Evolutionary conservation across 2,888 invertebrate genomes (phyloP).

Genomic region (Heliconius ethilla): DNA sequence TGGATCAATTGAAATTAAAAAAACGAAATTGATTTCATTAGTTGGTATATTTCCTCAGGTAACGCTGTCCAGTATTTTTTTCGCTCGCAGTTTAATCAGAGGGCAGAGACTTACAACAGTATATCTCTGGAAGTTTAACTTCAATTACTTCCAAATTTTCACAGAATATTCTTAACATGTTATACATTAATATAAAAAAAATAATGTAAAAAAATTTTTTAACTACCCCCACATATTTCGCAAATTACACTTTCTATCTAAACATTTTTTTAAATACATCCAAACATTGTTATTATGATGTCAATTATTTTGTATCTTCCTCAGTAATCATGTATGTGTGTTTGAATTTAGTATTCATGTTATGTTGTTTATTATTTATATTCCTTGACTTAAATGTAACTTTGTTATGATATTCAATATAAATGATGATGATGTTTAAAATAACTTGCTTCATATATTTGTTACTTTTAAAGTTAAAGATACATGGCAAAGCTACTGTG

Average conservation of each 20-base stretch:
- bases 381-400: background rate
- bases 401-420: background rate
- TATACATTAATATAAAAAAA: no score
- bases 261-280: background rate
- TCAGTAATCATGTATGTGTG: background rate
- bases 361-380: slow-evolving; percentile 1
- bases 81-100: no score
- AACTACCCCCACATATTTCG: background rate
- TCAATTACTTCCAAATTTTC: no score
- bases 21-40: no score
- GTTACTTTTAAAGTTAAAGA: background rate
- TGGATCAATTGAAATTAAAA: no score
- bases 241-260: background rate
- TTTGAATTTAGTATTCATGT: background rate
- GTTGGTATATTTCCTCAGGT: no score
- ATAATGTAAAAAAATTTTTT: no score
- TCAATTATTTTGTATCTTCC: slow-evolving; percentile 16
- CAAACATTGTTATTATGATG: slow-evolving; percentile 15
- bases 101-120: no score
- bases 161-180: no score
- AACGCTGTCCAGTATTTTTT: no score
- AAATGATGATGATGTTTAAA: background rate
- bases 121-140: no score
- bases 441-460: background rate
- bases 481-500: background rate